A percentile compares a stretch with the other conserved stretches of the same genome.
Conservation (phyloP, 2,113 vertebrate genomes). For the Lycocorax pyrrhopterus region DNA sequence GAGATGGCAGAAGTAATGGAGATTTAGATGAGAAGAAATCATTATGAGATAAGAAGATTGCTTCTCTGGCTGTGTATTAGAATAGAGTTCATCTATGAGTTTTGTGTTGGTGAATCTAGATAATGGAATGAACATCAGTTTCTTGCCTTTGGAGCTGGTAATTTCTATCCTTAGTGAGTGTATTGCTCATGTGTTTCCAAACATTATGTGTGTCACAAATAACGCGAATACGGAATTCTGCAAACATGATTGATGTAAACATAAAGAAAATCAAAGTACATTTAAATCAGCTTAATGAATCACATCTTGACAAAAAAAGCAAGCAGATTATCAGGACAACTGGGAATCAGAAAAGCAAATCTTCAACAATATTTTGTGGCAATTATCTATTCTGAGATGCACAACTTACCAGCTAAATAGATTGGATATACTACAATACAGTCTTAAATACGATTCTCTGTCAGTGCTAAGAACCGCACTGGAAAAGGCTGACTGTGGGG, state of each 20-base stretch:
- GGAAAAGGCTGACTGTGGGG: neutral
- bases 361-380: neutral
- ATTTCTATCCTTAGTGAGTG: neutral
- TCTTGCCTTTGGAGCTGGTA: neutral
- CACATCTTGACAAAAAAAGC: neutral
- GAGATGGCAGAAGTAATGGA: slow-evolving; percentile 9
- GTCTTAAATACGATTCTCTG: neutral
- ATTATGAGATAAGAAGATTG: neutral
- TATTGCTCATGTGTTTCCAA: neutral
- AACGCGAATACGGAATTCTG: neutral
- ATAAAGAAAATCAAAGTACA: neutral
- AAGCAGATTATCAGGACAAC: neutral
- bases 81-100: neutral
- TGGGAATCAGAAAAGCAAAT: neutral
- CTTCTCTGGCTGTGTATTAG: neutral
- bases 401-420: neutral
- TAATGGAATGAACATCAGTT: neutral
- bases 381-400: neutral
- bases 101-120: neutral
- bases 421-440: neutral
- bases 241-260: neutral
- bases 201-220: neutral
- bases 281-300: neutral
- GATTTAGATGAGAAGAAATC: slow-evolving; percentile 1
- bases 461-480: neutral